Evolutionary conservation across 2,113 vertebrate species (phyloP), one percentile per base, ranked within the genome.

Genomic region (Mobula birostris): DNA sequence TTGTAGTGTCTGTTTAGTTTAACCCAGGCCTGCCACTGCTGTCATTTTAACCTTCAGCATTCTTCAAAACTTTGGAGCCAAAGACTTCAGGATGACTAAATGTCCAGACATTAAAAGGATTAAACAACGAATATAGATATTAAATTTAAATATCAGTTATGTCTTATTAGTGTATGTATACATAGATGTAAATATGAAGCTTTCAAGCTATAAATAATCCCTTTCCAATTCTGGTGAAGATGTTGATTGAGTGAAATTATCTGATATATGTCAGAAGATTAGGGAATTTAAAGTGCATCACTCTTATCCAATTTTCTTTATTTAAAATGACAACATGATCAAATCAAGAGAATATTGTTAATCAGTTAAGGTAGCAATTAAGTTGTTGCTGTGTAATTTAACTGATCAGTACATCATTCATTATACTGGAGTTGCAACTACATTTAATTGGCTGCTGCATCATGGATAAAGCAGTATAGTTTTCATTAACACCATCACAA

Each of bases 81-180:
- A 29, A 29, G 36, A 93, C 68, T 14, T 93, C 68, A 74, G 91
- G 8, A 93, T 70, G 17, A 90, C 63, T 90, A 90, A 90, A 93
- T 74, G 19, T 93, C 48, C 7, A 56, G 40, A 93, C 32, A 74
- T 24, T 48, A 93, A 61, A 93, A 32, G 61, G 15, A 32, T n/a
- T 66, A n/a, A 68, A 66, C 61, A 90, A 90, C 17, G 3, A 15
- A 29, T 85, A 15, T 90, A 8, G n/a, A 36, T 6, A 32, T 79
- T 36, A 36, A 36, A 79, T 36, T 79, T 79, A 79, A 79, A 77
- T 2, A 7, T 24, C 76, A 74, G 70, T 74, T 85, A 48, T 66
- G 63, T 66, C 63, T 66, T 5, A n/a, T 27, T 87, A 27, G 27
- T 87, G 24, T 66, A n/a, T 17, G 7, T 17, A 29, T n/a, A 66